Evolutionary conservation across 2,797 vertebrate genomes (phyloP), one percentile per base, ranked within the genome.

Genomic region (Myiotriccus ornatus): DNA sequence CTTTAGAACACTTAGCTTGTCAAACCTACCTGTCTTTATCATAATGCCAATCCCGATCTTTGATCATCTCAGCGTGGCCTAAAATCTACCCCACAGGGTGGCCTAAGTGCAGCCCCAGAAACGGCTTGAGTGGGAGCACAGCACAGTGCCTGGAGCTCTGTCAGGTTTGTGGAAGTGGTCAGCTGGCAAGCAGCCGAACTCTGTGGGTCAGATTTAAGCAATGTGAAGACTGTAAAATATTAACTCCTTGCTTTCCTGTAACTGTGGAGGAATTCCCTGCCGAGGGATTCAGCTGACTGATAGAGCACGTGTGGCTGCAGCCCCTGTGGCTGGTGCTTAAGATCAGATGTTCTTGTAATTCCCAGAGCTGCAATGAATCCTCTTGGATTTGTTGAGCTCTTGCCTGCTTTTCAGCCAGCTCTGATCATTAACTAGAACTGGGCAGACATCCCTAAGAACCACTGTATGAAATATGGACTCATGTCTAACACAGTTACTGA

Each of bases 61-160:
- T 0, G 2, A 2, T 77, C 62, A 15, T 9, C 9, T 62, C 57
- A 18, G 10, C 57, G 65, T 56, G 50, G 9, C 34, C 16, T 18
- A 17, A 65, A 0, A 17, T 55, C 60, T 68, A 20, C 6, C 23
- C 8, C 1, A 0, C 28, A 20, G 13, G 14, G 25, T 8, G 27
- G 8, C 13, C 30, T 37, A 3, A 14, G 5, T n/a, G 30, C 30
- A 83, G 18, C 43, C 18, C 9, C 21, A 10, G 18, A 3, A 67
- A 3, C 10, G 43, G 1, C 32, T 17, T 23, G 47, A 21, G 44
- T 20, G 55, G 55, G 59, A 80, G 41, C 12, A 9, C 6, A 6
- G 37, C 18, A 3, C 41, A 6, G 13, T 4, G 28, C 68, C 84
- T 28, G 37, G 28, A 89, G n/a, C n/a, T 22, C 28, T 11, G 47